phyloP scores from a whole-genome alignment of 2,113 vertebrate genomes.

The Panurus biarmicus region DNA sequence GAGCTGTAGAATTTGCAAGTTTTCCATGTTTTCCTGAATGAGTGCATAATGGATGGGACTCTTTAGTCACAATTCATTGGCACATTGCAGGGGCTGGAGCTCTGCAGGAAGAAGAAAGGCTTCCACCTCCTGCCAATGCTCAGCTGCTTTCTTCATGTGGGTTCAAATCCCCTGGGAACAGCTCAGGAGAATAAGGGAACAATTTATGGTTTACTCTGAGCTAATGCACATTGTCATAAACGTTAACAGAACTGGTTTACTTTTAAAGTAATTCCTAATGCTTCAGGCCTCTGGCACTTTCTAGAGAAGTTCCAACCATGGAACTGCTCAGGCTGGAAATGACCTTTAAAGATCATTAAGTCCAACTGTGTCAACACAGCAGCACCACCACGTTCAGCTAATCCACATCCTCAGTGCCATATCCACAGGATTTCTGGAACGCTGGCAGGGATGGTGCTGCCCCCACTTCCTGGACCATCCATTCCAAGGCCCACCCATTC shows the following conservation, averaged over 20 bases:
- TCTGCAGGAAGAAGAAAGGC: background rate
- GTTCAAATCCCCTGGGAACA: background rate
- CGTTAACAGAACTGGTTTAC: background rate
- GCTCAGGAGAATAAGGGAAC: background rate
- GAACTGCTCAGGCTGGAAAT: background rate
- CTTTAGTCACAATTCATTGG: background rate
- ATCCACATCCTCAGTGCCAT: background rate
- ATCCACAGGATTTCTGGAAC: background rate
- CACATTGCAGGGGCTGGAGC: background rate
- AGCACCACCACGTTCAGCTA: accelerated
- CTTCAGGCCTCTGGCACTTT: background rate
- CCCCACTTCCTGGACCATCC: background rate
- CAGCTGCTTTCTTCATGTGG: background rate
- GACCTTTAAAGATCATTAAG: background rate
- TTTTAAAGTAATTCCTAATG: background rate
- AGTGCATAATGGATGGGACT: background rate
- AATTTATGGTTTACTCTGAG: background rate
- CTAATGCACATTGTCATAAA: background rate
- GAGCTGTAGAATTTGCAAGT: background rate
- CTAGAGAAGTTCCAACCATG: background rate
- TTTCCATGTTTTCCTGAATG: background rate
- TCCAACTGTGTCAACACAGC: background rate
- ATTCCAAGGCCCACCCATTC: background rate
- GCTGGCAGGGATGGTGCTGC: background rate
- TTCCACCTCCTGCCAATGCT: background rate